Evolutionary conservation across 2,113 vertebrate species (phyloP).

Genomic region (Syrmaticus mikado): DNA sequence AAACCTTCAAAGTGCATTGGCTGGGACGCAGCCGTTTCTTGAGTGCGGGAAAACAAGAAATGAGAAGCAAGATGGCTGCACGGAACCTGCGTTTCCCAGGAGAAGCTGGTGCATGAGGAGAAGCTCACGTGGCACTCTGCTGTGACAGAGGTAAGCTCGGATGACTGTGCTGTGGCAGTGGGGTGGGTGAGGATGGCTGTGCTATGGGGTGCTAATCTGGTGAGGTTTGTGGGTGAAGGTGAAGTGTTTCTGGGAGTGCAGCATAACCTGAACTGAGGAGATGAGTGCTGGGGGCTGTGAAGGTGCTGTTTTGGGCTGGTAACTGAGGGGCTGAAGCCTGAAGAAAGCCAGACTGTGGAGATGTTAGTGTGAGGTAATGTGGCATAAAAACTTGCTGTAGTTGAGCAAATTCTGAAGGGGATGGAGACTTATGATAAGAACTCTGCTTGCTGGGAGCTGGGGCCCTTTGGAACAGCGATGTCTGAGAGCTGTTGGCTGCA

Average conservation of each 20-base stretch:
- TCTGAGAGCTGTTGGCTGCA: not conserved
- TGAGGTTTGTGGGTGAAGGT: not conserved
- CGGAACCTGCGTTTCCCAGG: fast-evolving
- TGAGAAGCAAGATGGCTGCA: fast-evolving
- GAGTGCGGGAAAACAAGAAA: not conserved
- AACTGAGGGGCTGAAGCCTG: not conserved
- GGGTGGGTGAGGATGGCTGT: fast-evolving
- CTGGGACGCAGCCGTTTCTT: not conserved
- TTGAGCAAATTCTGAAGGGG: not conserved
- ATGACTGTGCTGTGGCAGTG: fast-evolving
- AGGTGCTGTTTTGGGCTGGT: not conserved
- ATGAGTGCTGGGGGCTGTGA: not conserved
- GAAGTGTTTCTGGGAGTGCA: fast-evolving
- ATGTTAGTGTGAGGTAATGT: not conserved
- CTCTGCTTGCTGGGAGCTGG: not conserved
- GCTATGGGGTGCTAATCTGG: fast-evolving
- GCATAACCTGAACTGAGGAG: fast-evolving
- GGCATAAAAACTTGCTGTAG: fast-evolving
- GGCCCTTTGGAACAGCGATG: not conserved
- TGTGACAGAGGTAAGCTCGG: fast-evolving
- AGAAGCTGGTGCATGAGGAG: fast-evolving
- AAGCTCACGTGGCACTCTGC: fast-evolving
- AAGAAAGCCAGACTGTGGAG: fast-evolving
- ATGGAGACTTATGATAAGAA: not conserved
- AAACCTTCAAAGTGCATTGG: fast-evolving